Base-by-base conservation (phyloP, 2,797 vertebrate genomes). In the Lycodopsis pacificus region DNA sequence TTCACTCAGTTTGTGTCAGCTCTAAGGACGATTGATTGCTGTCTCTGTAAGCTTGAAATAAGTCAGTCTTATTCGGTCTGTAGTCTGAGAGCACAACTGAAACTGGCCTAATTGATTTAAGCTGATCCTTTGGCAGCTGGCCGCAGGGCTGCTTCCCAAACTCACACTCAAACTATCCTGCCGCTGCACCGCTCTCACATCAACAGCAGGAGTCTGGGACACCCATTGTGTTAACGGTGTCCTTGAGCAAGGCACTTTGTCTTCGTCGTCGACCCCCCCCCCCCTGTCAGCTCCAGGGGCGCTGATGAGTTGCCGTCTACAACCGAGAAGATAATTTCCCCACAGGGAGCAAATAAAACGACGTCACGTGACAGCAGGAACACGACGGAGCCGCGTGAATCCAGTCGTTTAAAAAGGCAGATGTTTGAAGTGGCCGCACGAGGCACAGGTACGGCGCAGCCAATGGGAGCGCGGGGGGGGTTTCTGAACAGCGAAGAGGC, bases 361-460 rank as follows among this genome's bases (percentile, higher is more conserved):
- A 68, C 63, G 66, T 71, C 80, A 66, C 63, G 6, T 3, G 36
- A 17, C 32, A 38, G 36, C 34, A 1, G 36, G 27, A 32, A 65
- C 44, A 32, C 7, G 40, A 38, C 9, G 3, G 27, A 4, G 54
- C 12, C 54, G 15, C 11, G 6, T 17, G 4, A 32, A 0, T 30
- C 30, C 30, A 32, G 30, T 32, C 0, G 54, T 51, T 59, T 42
- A 6, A 1, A 5, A 10, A 22, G 20, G 38, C 38, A 65, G 30
- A 54, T 11, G 62, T 69, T 62, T 69, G 65, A 71, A 77, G 74
- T 15, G 73, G 57, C 72, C 27, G 80, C 65, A 51, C n/a, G 76
- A 40, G 42, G 71, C 72, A 88, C 94, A 95, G 94, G 94, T 95
- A 92, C 80, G 25, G 20, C 77, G 73, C 87, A 94, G 90, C 95